Evolutionary conservation across 2,797 vertebrate species (phyloP).

Genomic region (Kryptolebias ocellatus): DNA sequence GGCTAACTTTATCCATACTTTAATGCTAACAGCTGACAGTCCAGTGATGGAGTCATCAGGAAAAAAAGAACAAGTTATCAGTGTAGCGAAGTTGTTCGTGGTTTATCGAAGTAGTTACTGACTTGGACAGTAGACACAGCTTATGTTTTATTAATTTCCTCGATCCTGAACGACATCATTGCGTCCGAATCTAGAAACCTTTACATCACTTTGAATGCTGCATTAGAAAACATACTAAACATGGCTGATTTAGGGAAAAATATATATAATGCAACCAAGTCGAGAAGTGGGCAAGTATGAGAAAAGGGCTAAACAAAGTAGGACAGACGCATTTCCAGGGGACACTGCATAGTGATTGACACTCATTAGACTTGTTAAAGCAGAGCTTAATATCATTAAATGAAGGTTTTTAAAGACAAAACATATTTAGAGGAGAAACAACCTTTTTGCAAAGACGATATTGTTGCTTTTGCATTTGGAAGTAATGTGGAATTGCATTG

Average conservation of each 20-base stretch:
- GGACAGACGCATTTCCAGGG: too few relatives aligned
- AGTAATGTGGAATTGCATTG: too few relatives aligned
- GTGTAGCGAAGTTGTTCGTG: neutral
- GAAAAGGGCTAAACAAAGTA: too few relatives aligned
- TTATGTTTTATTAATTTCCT: too few relatives aligned
- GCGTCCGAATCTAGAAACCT: neutral
- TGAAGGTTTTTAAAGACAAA: too few relatives aligned
- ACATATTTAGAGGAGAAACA: too few relatives aligned
- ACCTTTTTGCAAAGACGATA: too few relatives aligned
- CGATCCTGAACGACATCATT: neutral
- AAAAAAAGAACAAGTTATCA: neutral
- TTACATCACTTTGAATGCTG: neutral
- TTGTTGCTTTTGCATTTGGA: too few relatives aligned
- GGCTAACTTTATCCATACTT: constrained; percentile 24
- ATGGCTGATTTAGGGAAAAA: neutral
- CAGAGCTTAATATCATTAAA: too few relatives aligned
- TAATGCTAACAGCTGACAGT: neutral
- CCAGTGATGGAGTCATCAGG: neutral
- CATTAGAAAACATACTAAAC: neutral
- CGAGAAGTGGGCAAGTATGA: neutral
- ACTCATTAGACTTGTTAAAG: too few relatives aligned
- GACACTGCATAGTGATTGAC: too few relatives aligned
- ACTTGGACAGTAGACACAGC: neutral
- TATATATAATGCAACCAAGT: neutral
- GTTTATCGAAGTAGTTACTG: neutral